These are phyloP conservation scores for Stenolophus ochropezus DNA, from an alignment of 2,888 invertebrate genomes.

Conservation along the genomic window DNA sequence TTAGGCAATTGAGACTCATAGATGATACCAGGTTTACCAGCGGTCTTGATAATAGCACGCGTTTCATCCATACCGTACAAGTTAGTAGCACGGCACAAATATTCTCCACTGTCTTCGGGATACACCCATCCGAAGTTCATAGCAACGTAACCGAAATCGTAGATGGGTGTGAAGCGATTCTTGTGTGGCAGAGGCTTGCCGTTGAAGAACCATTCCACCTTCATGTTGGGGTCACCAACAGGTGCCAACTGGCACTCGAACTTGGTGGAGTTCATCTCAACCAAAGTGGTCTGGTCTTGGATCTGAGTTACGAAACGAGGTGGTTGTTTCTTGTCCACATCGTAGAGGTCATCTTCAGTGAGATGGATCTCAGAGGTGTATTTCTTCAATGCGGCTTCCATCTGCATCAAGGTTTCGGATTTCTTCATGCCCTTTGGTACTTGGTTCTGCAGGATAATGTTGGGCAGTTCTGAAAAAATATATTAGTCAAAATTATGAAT, in stretches of 20 bases:
- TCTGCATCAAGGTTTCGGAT: conserved; percentile 91
- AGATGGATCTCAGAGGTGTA: conserved; percentile 93
- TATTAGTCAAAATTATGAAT: conserved; percentile 4
- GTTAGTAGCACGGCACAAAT: conserved; percentile 94
- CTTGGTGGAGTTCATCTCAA: conserved; percentile 92
- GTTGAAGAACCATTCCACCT: conserved; percentile 97
- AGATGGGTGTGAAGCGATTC: conserved; percentile 95
- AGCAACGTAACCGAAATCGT: conserved; percentile 96
- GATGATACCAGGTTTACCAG: conserved; percentile 94
- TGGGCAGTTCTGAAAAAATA: conserved; percentile 81
- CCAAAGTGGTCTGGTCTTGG: conserved; percentile 85
- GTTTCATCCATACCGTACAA: conserved; percentile 95
- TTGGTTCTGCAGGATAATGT: conserved; percentile 93
- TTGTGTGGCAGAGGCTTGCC: conserved; percentile 93
- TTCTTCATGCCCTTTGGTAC: conserved; percentile 95
- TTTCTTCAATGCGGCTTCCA: conserved; percentile 96
- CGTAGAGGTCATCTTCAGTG: conserved; percentile 95
- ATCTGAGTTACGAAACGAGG: conserved; percentile 95
- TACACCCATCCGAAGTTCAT: conserved; percentile 98
- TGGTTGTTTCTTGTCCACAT: conserved; percentile 92
- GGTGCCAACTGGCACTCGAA: conserved; percentile 95
- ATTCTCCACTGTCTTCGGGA: conserved; percentile 97
- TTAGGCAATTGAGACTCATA: conserved; percentile 97
- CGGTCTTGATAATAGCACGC: conserved; percentile 88
- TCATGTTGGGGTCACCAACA: conserved; percentile 96